Conservation (phyloP, 2,113 vertebrate genomes). For the Dunckerocampus dactyliophorus region DNA sequence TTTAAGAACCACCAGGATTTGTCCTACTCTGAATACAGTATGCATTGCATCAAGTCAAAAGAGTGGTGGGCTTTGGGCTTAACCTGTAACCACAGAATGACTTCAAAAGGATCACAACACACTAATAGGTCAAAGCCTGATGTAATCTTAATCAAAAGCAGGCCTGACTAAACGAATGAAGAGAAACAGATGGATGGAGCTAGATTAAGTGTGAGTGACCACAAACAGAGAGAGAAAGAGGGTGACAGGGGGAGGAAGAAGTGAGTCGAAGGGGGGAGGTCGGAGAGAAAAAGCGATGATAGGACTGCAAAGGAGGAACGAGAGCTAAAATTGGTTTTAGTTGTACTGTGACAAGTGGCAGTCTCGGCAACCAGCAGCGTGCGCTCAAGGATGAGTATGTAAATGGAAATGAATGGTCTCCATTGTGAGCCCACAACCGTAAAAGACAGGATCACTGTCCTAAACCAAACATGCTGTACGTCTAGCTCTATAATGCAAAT, state of each 20-base stretch:
- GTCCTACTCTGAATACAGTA: conserved; percentile 42
- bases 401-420: no score
- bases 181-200: conserved; percentile 71
- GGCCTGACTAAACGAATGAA: conserved; percentile 63
- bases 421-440: no score
- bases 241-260: conserved; percentile 42
- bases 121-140: conserved; percentile 75
- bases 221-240: conserved; percentile 67
- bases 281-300: conserved; percentile 22
- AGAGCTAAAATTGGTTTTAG: conserved; percentile 1
- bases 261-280: conserved; percentile 42
- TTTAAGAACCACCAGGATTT: conserved; percentile 44
- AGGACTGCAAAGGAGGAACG: conserved; percentile 21
- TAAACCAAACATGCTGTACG: no score
- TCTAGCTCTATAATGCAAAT: no score
- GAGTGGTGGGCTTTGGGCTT: conserved; percentile 65
- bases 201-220: conserved; percentile 72
- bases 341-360: no score
- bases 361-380: no score
- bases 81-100: conserved; percentile 70
- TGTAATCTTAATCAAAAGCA: conserved; percentile 72
- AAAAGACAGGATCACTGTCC: no score
- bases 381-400: no score
- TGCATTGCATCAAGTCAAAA: conserved; percentile 45
- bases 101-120: conserved; percentile 69